Evolutionary conservation across 2,888 invertebrate species (phyloP).

Genomic region (Pseudolycoriella hygida): DNA sequence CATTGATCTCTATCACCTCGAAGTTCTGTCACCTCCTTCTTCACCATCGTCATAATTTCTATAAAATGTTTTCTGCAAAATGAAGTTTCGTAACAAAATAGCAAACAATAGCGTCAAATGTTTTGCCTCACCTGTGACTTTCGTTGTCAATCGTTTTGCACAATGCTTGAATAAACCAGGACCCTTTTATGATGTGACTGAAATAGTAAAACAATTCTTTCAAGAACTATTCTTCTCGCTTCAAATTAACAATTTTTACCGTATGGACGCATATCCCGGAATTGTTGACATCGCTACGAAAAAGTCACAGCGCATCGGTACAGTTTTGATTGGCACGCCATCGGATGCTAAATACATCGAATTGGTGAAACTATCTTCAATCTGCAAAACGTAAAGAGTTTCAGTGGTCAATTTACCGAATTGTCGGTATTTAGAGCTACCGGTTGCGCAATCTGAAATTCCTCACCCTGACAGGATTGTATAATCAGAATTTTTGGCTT

Average conservation of each 20-base stretch:
- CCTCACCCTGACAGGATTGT: conserved; percentile 37
- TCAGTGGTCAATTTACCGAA: not conserved
- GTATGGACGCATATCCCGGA: conserved; percentile 20
- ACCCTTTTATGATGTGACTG: conserved; percentile 18
- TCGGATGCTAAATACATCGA: conserved; percentile 8
- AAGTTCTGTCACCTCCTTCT: conserved; percentile 15
- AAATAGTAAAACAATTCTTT: too few species aligned
- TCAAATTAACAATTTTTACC: conserved; percentile 9
- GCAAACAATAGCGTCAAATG: not conserved
- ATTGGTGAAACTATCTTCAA: not conserved
- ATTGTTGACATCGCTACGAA: conserved; percentile 24
- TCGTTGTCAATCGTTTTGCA: conserved; percentile 17
- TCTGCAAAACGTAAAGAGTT: not conserved
- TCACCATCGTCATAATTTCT: conserved; percentile 20
- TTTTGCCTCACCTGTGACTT: conserved; percentile 15
- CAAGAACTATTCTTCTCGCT: too few species aligned
- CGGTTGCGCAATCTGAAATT: conserved; percentile 7
- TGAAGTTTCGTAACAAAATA: not conserved
- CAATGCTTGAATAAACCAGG: conserved; percentile 26
- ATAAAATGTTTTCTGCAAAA: conserved; percentile 18
- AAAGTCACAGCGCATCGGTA: conserved; percentile 17
- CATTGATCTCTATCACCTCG: conserved; percentile 17
- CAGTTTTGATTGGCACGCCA: conserved; percentile 2
- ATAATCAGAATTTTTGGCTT: conserved; percentile 38
- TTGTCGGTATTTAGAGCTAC: not conserved